Conservation (phyloP, 2,888 invertebrate genomes). For the Limenitis camilla region DNA sequence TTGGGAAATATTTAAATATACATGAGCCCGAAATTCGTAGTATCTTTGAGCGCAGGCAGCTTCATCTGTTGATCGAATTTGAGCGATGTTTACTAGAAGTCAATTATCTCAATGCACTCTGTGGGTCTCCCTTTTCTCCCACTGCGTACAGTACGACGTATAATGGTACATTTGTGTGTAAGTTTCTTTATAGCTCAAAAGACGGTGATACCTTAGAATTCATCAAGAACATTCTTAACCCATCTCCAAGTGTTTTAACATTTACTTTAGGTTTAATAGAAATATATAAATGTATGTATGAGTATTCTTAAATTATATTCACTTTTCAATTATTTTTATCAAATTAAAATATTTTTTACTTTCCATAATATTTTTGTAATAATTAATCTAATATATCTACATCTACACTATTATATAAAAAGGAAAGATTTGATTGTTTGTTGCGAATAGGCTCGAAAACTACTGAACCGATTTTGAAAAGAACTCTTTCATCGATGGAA, state of each 20-base stretch:
- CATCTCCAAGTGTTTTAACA: not conserved
- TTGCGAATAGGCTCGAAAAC: no score
- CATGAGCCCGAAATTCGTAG: slow-evolving; percentile 5
- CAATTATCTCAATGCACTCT: slow-evolving; percentile 38
- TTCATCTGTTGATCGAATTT: slow-evolving; percentile 32
- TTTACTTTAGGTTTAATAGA: not conserved
- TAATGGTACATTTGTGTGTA: slow-evolving; percentile 37
- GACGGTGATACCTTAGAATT: not conserved
- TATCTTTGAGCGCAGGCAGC: slow-evolving; percentile 20
- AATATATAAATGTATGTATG: not conserved
- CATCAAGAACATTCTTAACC: not conserved
- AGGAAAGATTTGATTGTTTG: no score
- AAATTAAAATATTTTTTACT: no score
- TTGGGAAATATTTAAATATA: slow-evolving; percentile 24
- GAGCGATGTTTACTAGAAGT: slow-evolving; percentile 35
- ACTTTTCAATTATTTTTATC: no score
- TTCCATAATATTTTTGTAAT: no score
- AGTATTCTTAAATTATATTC: not conserved
- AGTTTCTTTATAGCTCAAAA: slow-evolving; percentile 16
- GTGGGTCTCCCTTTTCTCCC: slow-evolving; percentile 30
- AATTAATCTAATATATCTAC: no score
- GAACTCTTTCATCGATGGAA: no score
- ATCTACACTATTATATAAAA: no score
- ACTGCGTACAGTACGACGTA: slow-evolving; percentile 31
- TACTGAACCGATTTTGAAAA: no score